Base-by-base conservation (phyloP, 2,797 vertebrate species). In the Hyperoplus lanceolatus region DNA sequence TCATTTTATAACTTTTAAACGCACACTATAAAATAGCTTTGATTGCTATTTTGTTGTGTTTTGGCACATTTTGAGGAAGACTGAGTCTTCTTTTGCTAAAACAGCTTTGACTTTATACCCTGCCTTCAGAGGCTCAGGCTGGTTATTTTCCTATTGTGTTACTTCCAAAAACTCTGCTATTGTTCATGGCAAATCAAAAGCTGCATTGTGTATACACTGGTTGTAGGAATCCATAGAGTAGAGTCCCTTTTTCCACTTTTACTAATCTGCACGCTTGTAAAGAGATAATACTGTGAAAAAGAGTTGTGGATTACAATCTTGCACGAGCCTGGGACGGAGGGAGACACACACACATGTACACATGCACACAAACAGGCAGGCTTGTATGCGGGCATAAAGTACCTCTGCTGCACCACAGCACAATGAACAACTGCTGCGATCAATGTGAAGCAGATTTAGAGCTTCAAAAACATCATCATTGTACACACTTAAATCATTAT, bases 11-110 rank as follows among this genome's bases (percentile, higher is more conserved):
- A 84, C 81, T 89, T 89, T 86, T 54, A 29, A 29, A 83, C 9
- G 45, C 81, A 49, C 51, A 29, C 86, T 53, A 89, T 89, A 83
- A 93, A 89, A 84, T 56, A 8, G 70, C 21, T 75, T 92, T 93
- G 78, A 92, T 78, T 69, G 70, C 83, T 71, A 12, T 87, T 90
- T 90, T 87, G 83, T 84, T 81, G 81, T 79, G 64, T 89, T 84
- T 86, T 80, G 73, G 82, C 77, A 78, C 73, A 78, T 90, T 90
- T 82, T 86, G 55, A 84, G 79, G 81, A 70, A 70, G 80, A 84
- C 39, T 14, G 18, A 77, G 65, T 64, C 56, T 49, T 58, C 21
- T 75, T 64, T 60, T 13, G 50, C 39, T 83, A 43, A 72, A 88
- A 82, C 8, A 76, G 82, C 64, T 82, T 83, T 57, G 48, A 70